Percentiles rank a stretch among this genome's conserved stretches.
Conservation (phyloP, 2,113 vertebrate species). For the Notiomystis cincta region DNA sequence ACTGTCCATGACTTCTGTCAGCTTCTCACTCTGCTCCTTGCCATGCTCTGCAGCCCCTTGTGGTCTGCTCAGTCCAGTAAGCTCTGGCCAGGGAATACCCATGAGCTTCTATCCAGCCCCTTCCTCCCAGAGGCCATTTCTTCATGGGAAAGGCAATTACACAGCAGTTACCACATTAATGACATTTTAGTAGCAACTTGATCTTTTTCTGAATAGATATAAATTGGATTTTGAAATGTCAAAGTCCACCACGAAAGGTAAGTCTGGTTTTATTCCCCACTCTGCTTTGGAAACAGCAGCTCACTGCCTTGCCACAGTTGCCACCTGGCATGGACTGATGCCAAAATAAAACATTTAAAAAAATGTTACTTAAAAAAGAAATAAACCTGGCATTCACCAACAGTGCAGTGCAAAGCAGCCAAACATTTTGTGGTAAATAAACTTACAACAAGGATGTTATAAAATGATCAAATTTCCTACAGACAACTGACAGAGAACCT, state of each 20-base stretch:
- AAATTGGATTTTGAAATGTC: conserved; percentile 11
- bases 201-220: background rate
- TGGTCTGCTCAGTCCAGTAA: background rate
- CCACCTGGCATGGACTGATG: background rate
- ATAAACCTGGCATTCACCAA: background rate
- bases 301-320: background rate
- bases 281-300: background rate
- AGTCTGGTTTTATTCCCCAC: background rate
- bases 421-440: background rate
- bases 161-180: background rate
- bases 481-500: background rate
- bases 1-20: background rate
- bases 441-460: background rate
- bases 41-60: background rate
- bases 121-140: background rate
- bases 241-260: background rate
- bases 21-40: background rate
- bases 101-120: background rate
- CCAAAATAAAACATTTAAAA: background rate
- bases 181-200: background rate
- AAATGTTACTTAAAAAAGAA: background rate
- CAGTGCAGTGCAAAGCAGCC: background rate
- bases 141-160: background rate
- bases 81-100: background rate
- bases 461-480: background rate